These are phyloP conservation scores for Sinohyriopsis cumingii DNA, from an alignment of 2,888 invertebrate genomes.

Conservation along the genomic window DNA sequence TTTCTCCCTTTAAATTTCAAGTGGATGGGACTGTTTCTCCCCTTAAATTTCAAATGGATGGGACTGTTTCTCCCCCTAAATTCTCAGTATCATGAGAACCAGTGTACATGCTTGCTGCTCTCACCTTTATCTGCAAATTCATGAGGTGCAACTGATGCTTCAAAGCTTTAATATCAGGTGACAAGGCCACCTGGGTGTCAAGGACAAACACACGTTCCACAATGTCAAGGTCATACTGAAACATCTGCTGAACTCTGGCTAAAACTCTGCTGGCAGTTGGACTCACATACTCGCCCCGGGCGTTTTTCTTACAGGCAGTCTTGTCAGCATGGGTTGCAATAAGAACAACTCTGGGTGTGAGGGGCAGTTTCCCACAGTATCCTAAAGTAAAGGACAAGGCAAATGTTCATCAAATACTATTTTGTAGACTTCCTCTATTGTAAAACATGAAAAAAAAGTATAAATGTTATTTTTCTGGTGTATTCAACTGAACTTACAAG, in stretches of 20 bases:
- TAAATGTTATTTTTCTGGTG: too few species aligned
- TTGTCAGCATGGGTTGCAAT: conserved; percentile 80
- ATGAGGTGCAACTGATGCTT: conserved; percentile 76
- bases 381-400: conserved; percentile 69
- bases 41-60: too few species aligned
- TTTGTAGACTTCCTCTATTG: too few species aligned
- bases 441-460: too few species aligned
- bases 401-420: not conserved
- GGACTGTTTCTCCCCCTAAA: too few species aligned
- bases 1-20: too few species aligned
- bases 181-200: conserved; percentile 78
- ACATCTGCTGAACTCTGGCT: conserved; percentile 71
- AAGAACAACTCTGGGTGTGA: conserved; percentile 76
- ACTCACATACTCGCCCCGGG: conserved; percentile 77
- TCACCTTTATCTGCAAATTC: conserved; percentile 74
- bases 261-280: conserved; percentile 76
- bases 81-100: too few species aligned
- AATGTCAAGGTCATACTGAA: conserved; percentile 77
- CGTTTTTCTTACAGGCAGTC: conserved; percentile 74
- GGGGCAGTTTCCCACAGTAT: conserved; percentile 76
- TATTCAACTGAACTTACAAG: too few species aligned
- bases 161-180: conserved; percentile 78
- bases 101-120: too few species aligned
- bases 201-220: conserved; percentile 76
- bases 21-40: too few species aligned